phyloP scores from a whole-genome alignment of 2,797 vertebrate genomes.

The Apodemus agrarius region DNA sequence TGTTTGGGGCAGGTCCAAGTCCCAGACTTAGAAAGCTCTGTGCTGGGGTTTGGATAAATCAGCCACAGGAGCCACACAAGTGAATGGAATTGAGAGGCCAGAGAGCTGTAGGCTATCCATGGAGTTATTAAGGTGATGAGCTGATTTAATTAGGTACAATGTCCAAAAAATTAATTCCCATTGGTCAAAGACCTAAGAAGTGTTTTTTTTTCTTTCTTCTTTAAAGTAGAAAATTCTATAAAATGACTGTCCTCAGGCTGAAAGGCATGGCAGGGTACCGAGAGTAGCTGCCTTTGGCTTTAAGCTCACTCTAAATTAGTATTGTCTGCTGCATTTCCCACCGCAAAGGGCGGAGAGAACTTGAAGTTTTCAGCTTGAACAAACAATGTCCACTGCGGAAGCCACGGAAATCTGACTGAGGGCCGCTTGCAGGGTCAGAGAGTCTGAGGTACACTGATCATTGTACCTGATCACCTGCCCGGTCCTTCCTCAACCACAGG shows the following conservation, averaged over 20 bases:
- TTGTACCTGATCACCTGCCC: neutral
- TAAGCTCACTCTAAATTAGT: conserved; percentile 62
- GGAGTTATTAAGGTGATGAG: conserved; percentile 68
- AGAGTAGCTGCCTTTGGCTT: conserved; percentile 43
- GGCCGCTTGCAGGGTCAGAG: neutral
- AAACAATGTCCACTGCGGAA: conserved; percentile 34
- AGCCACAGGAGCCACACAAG: conserved; percentile 51
- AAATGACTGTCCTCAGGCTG: conserved; percentile 53
- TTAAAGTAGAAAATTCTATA: conserved; percentile 55
- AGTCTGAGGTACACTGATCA: neutral
- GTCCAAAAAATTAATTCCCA: conserved; percentile 62
- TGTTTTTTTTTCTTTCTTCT: neutral
- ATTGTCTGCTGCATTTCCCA: conserved; percentile 39
- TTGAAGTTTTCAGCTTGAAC: conserved; percentile 37
- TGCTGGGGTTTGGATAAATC: neutral
- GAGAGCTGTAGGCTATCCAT: conserved; percentile 42
- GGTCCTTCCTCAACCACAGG: neutral
- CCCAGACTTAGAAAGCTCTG: neutral
- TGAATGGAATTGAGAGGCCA: neutral
- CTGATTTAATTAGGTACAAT: conserved; percentile 60
- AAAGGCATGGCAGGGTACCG: conserved; percentile 28
- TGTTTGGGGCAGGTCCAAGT: neutral
- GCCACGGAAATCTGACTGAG: conserved; percentile 31
- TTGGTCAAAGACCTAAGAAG: conserved; percentile 44
- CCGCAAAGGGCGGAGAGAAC: conserved; percentile 49